Evolutionary conservation across 2,113 vertebrate genomes (phyloP).

Genomic region (Burhinus bistriatus): DNA sequence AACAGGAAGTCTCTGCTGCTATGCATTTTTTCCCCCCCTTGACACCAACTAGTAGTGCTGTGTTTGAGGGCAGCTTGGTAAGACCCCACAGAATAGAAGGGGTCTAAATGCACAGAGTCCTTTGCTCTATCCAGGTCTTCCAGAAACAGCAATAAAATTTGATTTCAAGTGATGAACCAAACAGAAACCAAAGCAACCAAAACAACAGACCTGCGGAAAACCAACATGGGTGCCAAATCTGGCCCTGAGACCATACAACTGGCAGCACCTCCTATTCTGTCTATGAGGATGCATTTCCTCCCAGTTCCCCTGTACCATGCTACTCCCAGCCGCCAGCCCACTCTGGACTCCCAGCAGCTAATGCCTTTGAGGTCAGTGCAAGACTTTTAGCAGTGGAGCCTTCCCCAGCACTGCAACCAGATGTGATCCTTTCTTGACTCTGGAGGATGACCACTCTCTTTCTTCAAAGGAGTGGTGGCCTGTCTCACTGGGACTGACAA

Average conservation of each 20-base stretch:
- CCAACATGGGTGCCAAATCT: not conserved
- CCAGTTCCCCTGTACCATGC: not conserved
- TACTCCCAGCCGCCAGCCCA: not conserved
- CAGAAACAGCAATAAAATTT: not conserved
- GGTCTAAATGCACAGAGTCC: not conserved
- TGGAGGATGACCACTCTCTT: not conserved
- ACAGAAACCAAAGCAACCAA: not conserved
- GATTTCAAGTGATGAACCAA: not conserved
- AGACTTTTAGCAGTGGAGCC: not conserved
- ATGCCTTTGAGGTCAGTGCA: not conserved
- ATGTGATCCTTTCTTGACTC: not conserved
- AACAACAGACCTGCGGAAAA: not conserved
- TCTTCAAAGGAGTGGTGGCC: accelerated
- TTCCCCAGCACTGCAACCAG: not conserved
- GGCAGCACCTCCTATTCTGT: not conserved
- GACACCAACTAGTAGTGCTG: not conserved
- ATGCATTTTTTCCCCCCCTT: not conserved
- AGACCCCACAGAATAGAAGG: not conserved
- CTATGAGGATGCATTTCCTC: not conserved
- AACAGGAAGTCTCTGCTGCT: not conserved
- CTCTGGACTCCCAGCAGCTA: not conserved
- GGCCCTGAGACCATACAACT: not conserved
- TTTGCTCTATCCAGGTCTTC: not conserved
- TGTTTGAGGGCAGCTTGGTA: not conserved
- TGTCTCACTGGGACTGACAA: not conserved